These are phyloP conservation scores for Engystomops pustulosus DNA, from an alignment of 2,113 vertebrate genomes.

Conservation along the genomic window DNA sequence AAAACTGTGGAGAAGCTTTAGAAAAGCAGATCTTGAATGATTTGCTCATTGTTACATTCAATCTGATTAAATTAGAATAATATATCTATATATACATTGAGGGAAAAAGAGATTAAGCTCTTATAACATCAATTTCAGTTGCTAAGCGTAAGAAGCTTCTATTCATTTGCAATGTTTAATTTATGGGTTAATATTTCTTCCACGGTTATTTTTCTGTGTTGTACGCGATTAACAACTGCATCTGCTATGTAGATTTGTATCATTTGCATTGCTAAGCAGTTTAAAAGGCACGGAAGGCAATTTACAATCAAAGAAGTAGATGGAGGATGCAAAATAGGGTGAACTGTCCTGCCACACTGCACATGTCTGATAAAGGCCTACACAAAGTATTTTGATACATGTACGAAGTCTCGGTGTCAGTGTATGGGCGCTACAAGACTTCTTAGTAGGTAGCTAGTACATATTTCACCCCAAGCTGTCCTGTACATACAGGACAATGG, in stretches of 20 bases:
- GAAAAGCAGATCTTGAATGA: too few species aligned
- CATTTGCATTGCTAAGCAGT: conserved; percentile 7
- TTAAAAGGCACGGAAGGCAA: conserved; percentile 11
- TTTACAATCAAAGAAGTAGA: neutral
- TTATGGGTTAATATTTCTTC: neutral
- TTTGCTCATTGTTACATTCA: too few species aligned
- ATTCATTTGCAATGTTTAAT: neutral
- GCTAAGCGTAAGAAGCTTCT: neutral
- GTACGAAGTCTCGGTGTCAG: neutral
- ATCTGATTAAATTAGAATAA: too few species aligned
- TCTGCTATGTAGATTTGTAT: conserved; percentile 1
- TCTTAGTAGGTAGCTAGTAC: neutral
- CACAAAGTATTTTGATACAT: too few species aligned
- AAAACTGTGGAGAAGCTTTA: too few species aligned
- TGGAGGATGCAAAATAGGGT: neutral
- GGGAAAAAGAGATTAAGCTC: neutral
- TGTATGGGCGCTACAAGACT: neutral
- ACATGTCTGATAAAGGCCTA: neutral
- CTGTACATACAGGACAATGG: too few species aligned
- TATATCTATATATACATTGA: too few species aligned
- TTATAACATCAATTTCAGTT: neutral
- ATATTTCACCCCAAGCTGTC: too few species aligned
- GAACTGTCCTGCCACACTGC: neutral
- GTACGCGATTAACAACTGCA: neutral
- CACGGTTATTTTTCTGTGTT: neutral